Percentiles rank a stretch among this genome's conserved stretches.
Conservation (phyloP, 2,113 vertebrate species). For the Microcebus lehilahytsara region DNA sequence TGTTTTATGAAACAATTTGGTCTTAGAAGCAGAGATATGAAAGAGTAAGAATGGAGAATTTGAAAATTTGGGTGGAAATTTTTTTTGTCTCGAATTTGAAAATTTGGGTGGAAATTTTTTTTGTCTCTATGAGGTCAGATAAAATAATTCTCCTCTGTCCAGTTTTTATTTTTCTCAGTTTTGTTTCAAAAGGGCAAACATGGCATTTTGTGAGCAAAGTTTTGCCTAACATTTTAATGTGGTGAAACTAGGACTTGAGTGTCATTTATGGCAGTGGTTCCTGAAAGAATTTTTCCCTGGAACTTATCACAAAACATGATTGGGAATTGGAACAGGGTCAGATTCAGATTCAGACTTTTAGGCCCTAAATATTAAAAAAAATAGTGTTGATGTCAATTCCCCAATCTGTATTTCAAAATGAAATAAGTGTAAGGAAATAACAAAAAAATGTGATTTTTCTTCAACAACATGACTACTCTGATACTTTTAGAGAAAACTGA, state of each 20-base stretch:
- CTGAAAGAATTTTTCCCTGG: neutral
- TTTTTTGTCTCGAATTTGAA: neutral
- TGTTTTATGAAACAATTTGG: conserved; percentile 11
- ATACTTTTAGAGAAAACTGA: neutral
- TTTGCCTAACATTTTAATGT: neutral
- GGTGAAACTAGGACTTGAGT: neutral
- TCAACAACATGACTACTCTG: neutral
- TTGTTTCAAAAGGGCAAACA: neutral
- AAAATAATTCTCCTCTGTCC: conserved; percentile 10
- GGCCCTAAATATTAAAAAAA: neutral
- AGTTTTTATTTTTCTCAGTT: conserved; percentile 15
- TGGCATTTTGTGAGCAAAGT: neutral
- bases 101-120: neutral
- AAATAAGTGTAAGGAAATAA: neutral
- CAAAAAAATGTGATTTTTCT: neutral
- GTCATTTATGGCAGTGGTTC: neutral
- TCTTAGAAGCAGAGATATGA: neutral
- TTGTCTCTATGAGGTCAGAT: neutral
- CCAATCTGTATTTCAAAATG: neutral
- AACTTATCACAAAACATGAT: neutral
- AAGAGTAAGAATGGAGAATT: neutral
- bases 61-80: neutral
- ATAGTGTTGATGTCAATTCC: neutral
- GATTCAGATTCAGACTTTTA: neutral
- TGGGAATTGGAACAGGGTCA: neutral